Base-by-base conservation (phyloP, 2,797 vertebrate species). In the Acrossocheilus wenchowensis region DNA sequence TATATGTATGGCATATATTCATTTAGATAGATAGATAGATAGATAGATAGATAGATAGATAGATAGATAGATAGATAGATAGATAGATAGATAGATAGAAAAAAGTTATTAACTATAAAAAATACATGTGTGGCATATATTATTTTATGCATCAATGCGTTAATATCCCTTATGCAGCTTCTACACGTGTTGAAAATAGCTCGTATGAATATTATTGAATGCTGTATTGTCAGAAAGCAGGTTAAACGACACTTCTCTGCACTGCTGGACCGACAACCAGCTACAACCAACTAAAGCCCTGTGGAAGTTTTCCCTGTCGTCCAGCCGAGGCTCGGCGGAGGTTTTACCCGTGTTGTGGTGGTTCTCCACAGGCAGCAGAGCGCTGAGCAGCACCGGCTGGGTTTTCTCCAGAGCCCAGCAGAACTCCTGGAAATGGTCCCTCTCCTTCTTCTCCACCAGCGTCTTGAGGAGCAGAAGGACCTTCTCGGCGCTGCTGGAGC, bases 371-470 rank as follows among this genome's bases (percentile, higher is more conserved):
- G 84, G 77, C 93, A 97, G 95, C 78, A 96, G 95, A 89, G 95
- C 93, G 69, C 96, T 90, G 88, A 95, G 95, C 94, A 98, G 96
- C 94, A 97, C 96, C 91, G 97, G 97, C 92, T 98, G 96, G 0
- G 96, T 96, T 94, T 97, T 96, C 94, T 98, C 97, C 94, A 98
- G 92, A 86, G 97, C 97, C 82, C 95, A 90, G 82, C 96, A 96
- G 87, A 99, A 95, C 92, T 98, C 97, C 64, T 95, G 95, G 94
- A 98, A 97, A 90, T 96, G 96, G 92, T 98, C 97, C 64, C 95
- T 91, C 83, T 98, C 97, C 90, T 97, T 98, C 30, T 95, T 98
- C 36, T 95, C 94, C 34, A 96, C 86, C 74, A 99, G 95, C 86
- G 97, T 95, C 92, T 97, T 95, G 88, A 99, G 93, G 14, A 99